Evolutionary conservation across 1,140 invertebrate genomes (phyloP).

Genomic region (Atopsyche davidsoni): DNA sequence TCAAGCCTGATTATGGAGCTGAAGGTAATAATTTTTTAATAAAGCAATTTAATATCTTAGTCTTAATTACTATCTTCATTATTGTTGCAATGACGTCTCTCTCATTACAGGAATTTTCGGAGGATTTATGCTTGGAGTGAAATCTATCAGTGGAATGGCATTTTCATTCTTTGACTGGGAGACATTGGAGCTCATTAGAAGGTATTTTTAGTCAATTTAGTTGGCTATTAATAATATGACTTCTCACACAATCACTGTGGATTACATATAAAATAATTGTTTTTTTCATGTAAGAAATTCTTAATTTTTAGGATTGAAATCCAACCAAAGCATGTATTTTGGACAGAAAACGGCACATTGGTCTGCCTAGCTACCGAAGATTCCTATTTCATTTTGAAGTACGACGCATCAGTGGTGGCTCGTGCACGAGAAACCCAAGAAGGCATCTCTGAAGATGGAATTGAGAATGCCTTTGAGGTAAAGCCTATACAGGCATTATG

Average conservation of each 20-base stretch:
- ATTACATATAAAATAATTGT: not conserved
- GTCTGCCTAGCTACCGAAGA: conserved; percentile 94
- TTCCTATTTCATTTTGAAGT: conserved; percentile 92
- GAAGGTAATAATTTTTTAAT: conserved; percentile 58
- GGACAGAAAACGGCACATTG: conserved; percentile 94
- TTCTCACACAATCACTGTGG: not conserved
- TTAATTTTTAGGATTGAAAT: conserved; percentile 72
- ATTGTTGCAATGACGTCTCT: not conserved
- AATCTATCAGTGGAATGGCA: conserved; percentile 82
- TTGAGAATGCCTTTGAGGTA: conserved; percentile 96
- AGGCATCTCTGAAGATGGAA: conserved; percentile 83
- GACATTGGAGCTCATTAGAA: conserved; percentile 78
- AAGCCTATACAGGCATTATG: too few species aligned
- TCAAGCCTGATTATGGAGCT: conserved; percentile 93
- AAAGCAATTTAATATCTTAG: not conserved
- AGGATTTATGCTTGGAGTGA: conserved; percentile 89
- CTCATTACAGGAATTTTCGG: conserved; percentile 80
- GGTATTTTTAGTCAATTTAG: conserved; percentile 39
- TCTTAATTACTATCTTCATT: too few species aligned
- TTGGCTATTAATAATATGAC: not conserved
- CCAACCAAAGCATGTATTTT: conserved; percentile 88
- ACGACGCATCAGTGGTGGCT: conserved; percentile 71
- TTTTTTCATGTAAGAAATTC: not conserved
- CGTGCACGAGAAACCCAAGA: conserved; percentile 67
- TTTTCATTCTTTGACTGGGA: conserved; percentile 99